Evolutionary conservation across 2,888 invertebrate species (phyloP), one percentile per base, ranked within the genome.

Genomic region (Athalia circularis): DNA sequence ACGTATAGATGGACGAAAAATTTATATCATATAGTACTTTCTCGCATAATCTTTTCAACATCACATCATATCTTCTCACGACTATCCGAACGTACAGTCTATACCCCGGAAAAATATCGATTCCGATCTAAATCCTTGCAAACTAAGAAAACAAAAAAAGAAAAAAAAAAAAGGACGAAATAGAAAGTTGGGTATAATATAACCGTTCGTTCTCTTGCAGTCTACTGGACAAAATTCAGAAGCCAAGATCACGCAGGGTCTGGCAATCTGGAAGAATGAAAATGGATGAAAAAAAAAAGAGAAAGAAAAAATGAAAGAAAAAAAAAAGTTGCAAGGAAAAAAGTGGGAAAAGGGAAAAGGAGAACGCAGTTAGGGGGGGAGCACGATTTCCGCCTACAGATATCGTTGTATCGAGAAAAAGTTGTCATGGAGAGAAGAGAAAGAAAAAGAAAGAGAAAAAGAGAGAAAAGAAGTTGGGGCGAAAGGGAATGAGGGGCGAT

Each of bases 241-340:
- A 75, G 77, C 79, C 79, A 79, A 80, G 77, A 80, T 81, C 77
- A 80, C 67, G 80, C 80, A 78, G 77, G 74, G 79, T 68, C 74
- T 54, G 59, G 68, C 65, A 65, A 64, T 62, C 76, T 77, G 65
- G 59, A 68, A 9, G 50, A 64, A 75, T 79, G 65, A 50, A n/a
- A 59, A 15, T 67, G 67, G 11, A 52, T 43, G 4, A 13, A 47
- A 7, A 3, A n/a, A 15, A 15, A 52, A n/a, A n/a, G 4, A 13
- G 13, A 7, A 3, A n/a, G 15, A 15, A 52, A 50, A n/a, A 59
- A 15, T 67, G 67, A 11, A 52, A 13, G 4, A 13, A 47, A 7
- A 3, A n/a, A 15, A 15, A 52, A n/a, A n/a, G n/a, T n/a, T n/a
- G n/a, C n/a, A n/a, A 76, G 72, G 65, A 52, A 54, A 62, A 50